phyloP scores from a whole-genome alignment of 2,113 vertebrate species.

The Myotis davidii region DNA sequence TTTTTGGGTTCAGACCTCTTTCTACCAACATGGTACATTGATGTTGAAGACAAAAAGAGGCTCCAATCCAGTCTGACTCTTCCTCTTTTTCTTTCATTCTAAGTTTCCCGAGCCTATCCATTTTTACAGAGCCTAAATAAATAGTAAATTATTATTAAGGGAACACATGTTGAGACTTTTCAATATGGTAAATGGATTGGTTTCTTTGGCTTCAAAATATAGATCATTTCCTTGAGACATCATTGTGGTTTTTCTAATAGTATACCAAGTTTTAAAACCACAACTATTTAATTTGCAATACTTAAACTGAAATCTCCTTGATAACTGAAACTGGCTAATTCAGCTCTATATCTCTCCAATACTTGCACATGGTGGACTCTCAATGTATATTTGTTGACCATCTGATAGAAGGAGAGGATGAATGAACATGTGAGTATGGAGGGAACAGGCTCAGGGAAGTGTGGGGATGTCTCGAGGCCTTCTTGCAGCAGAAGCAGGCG shows the following conservation, averaged over 20 bases:
- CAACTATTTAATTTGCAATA: not conserved
- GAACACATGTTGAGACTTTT: not conserved
- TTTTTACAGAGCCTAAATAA: not conserved
- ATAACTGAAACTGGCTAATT: not conserved
- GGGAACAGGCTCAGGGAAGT: not conserved
- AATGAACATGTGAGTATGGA: not conserved
- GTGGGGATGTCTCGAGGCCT: not conserved
- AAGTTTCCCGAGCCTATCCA: not conserved
- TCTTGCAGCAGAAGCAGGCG: no score
- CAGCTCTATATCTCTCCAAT: not conserved
- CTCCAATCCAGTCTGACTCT: not conserved
- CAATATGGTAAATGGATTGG: not conserved
- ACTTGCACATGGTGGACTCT: not conserved
- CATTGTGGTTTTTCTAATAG: not conserved
- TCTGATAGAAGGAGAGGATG: not conserved
- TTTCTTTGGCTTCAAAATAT: not conserved
- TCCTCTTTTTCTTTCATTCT: not conserved
- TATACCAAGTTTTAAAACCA: not conserved
- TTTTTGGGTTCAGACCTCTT: not conserved
- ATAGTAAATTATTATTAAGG: not conserved
- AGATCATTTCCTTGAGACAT: not conserved
- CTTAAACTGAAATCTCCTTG: not conserved
- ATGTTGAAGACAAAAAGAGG: not conserved
- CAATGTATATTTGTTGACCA: not conserved
- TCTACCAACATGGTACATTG: not conserved